Evolutionary conservation across 2,797 vertebrate genomes (phyloP).

Genomic region (Sebastes elongatus): DNA sequence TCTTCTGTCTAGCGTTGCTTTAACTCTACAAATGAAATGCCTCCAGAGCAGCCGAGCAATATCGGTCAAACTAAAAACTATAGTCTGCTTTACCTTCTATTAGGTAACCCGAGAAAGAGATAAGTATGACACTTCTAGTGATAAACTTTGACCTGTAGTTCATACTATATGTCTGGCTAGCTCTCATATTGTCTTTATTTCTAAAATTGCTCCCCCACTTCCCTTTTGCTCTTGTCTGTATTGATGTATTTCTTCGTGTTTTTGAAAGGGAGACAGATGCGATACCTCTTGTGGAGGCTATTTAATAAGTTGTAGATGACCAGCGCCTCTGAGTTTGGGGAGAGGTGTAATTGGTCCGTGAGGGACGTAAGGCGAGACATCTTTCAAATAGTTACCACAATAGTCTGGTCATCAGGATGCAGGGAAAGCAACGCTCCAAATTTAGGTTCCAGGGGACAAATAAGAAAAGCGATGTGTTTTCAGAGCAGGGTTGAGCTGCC

Average conservation of each 20-base stretch:
- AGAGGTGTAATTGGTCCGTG: conserved; percentile 62
- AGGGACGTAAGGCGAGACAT: conserved; percentile 51
- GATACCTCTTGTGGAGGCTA: neutral
- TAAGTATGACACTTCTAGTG: neutral
- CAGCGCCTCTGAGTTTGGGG: conserved; percentile 16
- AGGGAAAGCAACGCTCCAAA: conserved; percentile 52
- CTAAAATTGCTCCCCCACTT: neutral
- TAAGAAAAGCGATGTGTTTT: conserved; percentile 54
- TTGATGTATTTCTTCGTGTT: conserved; percentile 10
- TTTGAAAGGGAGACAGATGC: conserved; percentile 37
- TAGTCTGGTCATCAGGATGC: conserved; percentile 53
- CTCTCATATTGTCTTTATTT: neutral
- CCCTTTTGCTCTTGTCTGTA: neutral
- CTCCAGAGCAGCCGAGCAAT: neutral
- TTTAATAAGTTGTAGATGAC: conserved; percentile 32
- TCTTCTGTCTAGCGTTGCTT: neutral
- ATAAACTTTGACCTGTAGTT: neutral
- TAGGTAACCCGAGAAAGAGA: conserved; percentile 18
- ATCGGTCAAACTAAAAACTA: neutral
- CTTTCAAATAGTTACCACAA: conserved; percentile 44
- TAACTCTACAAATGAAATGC: neutral
- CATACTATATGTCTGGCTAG: neutral
- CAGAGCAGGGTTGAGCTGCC: conserved; percentile 33
- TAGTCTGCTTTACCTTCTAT: neutral
- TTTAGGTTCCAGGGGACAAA: conserved; percentile 47